These are phyloP conservation scores for Anaspis maculata DNA, from an alignment of 2,888 invertebrate genomes.

Conservation along the genomic window DNA sequence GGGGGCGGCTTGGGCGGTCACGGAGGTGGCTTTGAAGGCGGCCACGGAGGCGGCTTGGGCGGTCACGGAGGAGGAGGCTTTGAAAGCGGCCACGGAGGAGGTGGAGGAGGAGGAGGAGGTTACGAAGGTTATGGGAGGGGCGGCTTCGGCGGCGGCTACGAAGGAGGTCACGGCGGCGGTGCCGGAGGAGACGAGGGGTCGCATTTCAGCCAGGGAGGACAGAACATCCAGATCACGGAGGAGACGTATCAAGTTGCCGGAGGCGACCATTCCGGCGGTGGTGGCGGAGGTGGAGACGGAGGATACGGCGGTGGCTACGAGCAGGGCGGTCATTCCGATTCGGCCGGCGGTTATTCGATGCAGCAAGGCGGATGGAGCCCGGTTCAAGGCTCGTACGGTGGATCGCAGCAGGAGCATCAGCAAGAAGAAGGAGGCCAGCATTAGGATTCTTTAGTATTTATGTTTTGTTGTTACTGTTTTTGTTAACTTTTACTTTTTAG, in stretches of 20 bases:
- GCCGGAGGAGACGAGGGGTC: slow-evolving; percentile 1
- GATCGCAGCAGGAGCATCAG: slow-evolving; percentile 6
- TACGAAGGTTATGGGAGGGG: slow-evolving; percentile 4
- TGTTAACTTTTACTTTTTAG: too few species aligned
- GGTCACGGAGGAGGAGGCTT: slow-evolving; percentile 4
- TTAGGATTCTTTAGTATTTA: slow-evolving; percentile 6
- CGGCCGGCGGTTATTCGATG: slow-evolving; percentile 8
- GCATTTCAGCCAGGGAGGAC: slow-evolving; percentile 1
- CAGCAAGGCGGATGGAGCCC: slow-evolving; percentile 17
- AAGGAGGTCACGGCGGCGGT: slow-evolving; percentile 1
- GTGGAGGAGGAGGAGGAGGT: slow-evolving; percentile 1
- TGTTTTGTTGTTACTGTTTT: too few species aligned
- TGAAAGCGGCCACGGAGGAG: slow-evolving; percentile 6
- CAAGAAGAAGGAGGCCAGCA: slow-evolving; percentile 10
- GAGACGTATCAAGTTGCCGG: background rate
- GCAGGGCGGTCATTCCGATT: slow-evolving; percentile 9
- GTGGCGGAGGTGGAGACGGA: slow-evolving; percentile 6
- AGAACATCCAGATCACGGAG: background rate
- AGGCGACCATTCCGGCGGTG: background rate
- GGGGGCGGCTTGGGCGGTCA: slow-evolving; percentile 3
- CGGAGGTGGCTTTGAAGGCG: slow-evolving; percentile 8
- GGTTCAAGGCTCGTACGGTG: slow-evolving; percentile 9
- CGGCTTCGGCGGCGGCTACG: slow-evolving; percentile 8
- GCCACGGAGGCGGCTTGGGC: slow-evolving; percentile 3
- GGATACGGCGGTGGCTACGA: slow-evolving; percentile 9